Evolutionary conservation across 2,113 vertebrate species (phyloP).

Genomic region (Caranx ignobilis): DNA sequence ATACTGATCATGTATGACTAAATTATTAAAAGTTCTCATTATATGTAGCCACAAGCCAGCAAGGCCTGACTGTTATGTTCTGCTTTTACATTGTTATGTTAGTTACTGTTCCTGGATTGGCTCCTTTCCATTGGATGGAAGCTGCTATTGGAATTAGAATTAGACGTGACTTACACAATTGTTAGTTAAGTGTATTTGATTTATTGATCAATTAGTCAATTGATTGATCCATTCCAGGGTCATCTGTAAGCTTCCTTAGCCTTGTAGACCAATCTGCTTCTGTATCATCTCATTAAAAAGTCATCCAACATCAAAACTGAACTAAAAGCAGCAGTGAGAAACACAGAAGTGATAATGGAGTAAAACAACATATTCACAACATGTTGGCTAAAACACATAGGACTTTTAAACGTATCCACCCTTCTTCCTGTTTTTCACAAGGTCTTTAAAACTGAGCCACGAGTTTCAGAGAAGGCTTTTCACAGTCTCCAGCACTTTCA

Average conservation of each 20-base stretch:
- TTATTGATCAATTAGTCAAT: neutral
- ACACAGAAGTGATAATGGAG: neutral
- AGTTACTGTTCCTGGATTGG: neutral
- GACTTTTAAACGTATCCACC: neutral
- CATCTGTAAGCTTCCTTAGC: neutral
- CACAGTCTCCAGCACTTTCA: conserved; percentile 51
- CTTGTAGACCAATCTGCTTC: neutral
- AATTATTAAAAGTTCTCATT: conserved; percentile 4
- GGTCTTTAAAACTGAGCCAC: conserved; percentile 27
- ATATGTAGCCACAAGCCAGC: neutral
- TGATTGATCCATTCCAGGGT: neutral
- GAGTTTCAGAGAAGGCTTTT: conserved; percentile 49
- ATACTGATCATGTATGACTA: neutral
- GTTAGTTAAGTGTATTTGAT: conserved; percentile 10
- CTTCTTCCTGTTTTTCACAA: neutral
- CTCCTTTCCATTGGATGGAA: conserved; percentile 4
- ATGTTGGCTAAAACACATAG: neutral
- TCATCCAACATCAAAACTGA: neutral
- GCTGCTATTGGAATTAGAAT: neutral
- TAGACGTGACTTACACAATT: neutral
- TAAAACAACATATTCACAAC: conserved; percentile 1
- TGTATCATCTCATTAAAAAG: neutral
- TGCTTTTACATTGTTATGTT: neutral
- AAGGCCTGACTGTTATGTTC: neutral
- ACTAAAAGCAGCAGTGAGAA: conserved; percentile 14